These are phyloP conservation scores for Microcebus jonahi DNA, from an alignment of 2,113 vertebrate species.

Conservation along the genomic window DNA sequence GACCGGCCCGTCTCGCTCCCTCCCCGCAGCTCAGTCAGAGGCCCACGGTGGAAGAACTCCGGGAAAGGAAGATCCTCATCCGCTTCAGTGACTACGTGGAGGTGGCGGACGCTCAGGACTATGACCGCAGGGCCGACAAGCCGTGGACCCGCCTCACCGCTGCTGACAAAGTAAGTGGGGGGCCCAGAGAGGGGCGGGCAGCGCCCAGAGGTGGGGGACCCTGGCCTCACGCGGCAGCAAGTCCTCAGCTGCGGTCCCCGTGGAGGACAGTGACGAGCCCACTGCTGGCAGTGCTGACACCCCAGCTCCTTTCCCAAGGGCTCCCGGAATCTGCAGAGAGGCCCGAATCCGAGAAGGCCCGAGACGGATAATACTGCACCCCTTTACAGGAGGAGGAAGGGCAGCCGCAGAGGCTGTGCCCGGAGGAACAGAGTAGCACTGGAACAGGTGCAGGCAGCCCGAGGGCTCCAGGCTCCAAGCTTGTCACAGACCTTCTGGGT, in stretches of 20 bases:
- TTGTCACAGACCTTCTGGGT: accelerated
- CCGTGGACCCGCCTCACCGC: conserved; percentile 98
- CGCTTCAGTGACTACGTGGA: conserved; percentile 99
- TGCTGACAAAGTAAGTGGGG: conserved; percentile 93
- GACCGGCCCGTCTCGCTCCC: not conserved
- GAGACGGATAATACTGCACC: accelerated
- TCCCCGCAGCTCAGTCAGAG: conserved; percentile 94
- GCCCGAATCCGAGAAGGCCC: not conserved
- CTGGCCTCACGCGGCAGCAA: accelerated
- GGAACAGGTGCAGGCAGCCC: accelerated
- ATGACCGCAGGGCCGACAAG: conserved; percentile 97
- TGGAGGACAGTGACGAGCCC: not conserved
- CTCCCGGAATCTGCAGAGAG: not conserved
- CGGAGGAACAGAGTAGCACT: too few species aligned
- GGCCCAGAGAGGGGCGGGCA: accelerated
- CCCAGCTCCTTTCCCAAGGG: not conserved
- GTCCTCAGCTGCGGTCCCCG: accelerated
- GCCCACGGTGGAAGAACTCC: conserved; percentile 97
- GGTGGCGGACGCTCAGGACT: conserved; percentile 97
- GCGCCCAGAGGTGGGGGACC: accelerated
- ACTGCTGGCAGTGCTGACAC: too few species aligned
- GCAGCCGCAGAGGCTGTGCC: not conserved
- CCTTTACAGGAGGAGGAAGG: not conserved
- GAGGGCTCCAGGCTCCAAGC: not conserved
- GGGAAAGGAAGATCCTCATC: conserved; percentile 98